Evolutionary conservation across 2,113 vertebrate species (phyloP), one percentile per base, ranked within the genome.

Genomic region (Nycticryphes semicollaris): DNA sequence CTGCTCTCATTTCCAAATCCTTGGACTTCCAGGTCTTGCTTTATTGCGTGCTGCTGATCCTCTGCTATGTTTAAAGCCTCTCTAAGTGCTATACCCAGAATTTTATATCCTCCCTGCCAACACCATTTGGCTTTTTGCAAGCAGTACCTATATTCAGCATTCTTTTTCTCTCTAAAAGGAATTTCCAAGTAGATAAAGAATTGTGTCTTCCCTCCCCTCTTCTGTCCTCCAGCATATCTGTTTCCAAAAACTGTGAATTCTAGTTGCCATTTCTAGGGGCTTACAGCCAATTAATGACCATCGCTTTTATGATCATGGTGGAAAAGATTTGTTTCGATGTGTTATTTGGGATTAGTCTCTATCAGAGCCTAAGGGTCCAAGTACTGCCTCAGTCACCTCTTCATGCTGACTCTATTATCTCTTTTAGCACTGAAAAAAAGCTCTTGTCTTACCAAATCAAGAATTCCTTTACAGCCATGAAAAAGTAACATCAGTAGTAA

Each of bases 1-100:
- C 13, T 85, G 75, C 19, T 90, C 85, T 84, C 51, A 86, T 88
- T 97, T 88, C 68, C 60, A 69, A 92, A 94, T 86, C 51, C 68
- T 90, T 70, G 79, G 72, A 84, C 72, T 80, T 93, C 63, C 57
- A 77, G 59, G 50, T 83, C 62, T 89, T 82, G 62, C 24, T 93
- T 95, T 76, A 66, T 45, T 77, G 47, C 51, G 22, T n/a, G n/a
- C 63, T 74, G 70, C 63, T 90, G 78, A 84, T 79, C 63, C 45
- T 87, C 45, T 70, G 79, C 68, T 90, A 50, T 47, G 83, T 70
- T 87, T 94, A 96, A 93, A 86, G 27, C 27, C 12, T 53, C 48
- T 79, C 31, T 59, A 85, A 80, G 45, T 47, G 35, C 35, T 73
- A 35, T 31, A 82, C 15, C n/a, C 74, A 93, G 43, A 84, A 94